Evolutionary conservation across 2,797 vertebrate species (phyloP), one percentile per base, ranked within the genome.

Genomic region (Denticeps clupeoides): DNA sequence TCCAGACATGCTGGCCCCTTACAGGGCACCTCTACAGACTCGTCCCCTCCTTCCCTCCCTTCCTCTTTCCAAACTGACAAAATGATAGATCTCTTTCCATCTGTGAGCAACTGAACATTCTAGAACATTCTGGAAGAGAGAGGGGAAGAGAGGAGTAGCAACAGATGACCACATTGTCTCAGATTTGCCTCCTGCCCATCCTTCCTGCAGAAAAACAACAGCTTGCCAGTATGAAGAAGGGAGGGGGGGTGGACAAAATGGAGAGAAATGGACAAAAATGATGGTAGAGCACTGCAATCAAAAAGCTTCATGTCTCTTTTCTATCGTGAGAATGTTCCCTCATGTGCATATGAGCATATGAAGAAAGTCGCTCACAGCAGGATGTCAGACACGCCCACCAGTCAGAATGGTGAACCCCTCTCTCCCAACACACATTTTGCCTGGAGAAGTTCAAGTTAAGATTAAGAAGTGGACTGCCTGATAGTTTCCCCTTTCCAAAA

Each of bases 21-120:
- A n/a, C n/a, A n/a, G n/a, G n/a, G n/a, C n/a, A n/a, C n/a, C n/a
- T n/a, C n/a, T n/a, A n/a, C n/a, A n/a, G n/a, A 12, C 40, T 6
- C 4, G 5, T 9, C 10, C 4, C 25, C 42, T 18, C 25, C 12
- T 21, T 38, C 31, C 41, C 35, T 58, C 71, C 57, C 58, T 69
- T 64, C 60, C 43, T 67, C 65, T 46, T 25, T 51, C 37, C 44
- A 45, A 41, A 13, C 9, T 71, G 76, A 74, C 76, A 77, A 70
- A 55, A 77, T 74, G 77, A 80, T 78, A 68, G 66, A 80, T 79
- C 60, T 63, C 63, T 60, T 73, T 49, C 69, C 71, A 72, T 79
- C 76, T 72, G 64, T 53, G 68, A 62, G 77, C 71, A 60, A 65
- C 78, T 78, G 68, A 61, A 18, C 7, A 15, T 45, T 18, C n/a